Conservation (phyloP, 2,113 vertebrate genomes). For the Ctenomys sociabilis region DNA sequence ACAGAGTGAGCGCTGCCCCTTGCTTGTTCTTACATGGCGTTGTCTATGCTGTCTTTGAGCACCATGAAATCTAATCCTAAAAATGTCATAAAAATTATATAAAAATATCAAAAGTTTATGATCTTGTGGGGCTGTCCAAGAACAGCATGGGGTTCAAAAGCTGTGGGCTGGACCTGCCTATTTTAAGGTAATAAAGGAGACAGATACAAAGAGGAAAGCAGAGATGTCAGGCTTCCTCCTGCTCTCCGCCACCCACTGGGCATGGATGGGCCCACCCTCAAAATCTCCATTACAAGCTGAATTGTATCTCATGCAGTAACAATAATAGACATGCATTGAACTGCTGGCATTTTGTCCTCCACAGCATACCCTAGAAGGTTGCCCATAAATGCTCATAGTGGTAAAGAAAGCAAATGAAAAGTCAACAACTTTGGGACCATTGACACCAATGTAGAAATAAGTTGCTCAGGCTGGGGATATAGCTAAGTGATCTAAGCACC, state of each 20-base stretch:
- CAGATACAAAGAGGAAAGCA: not conserved
- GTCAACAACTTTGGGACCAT: not conserved
- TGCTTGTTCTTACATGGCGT: no score
- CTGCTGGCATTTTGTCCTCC: not conserved
- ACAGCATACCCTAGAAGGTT: no score
- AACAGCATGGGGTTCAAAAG: not conserved
- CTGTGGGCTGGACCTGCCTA: not conserved
- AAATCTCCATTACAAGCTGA: not conserved
- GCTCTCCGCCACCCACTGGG: not conserved
- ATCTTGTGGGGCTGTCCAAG: not conserved
- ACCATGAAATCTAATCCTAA: not conserved
- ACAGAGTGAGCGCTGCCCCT: not conserved
- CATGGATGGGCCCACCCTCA: not conserved
- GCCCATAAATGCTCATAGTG: accelerated
- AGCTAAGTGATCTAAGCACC: no score
- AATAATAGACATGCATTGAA: not conserved
- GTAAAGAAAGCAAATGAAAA: not conserved
- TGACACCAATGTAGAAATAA: not conserved
- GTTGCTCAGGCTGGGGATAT: not conserved
- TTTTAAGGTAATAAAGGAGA: not conserved
- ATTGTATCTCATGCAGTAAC: not conserved
- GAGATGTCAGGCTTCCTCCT: not conserved
- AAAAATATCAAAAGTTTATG: not conserved
- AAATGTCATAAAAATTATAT: not conserved
- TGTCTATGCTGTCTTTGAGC: not conserved